These are phyloP conservation scores for Drosophila melanica DNA, from an alignment of 1,140 invertebrate species.

Conservation along the genomic window DNA sequence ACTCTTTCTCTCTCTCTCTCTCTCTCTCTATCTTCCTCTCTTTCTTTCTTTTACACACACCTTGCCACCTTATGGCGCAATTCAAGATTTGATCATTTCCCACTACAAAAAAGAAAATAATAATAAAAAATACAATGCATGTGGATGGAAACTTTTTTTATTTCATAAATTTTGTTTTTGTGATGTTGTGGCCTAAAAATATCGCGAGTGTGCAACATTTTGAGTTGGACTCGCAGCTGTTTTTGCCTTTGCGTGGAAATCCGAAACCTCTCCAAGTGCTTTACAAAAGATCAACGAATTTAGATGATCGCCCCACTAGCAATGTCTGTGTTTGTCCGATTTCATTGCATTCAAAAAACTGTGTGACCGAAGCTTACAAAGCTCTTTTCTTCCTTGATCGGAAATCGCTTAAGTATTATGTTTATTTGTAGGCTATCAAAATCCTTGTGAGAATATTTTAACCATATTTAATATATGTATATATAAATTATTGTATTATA, in stretches of 20 bases:
- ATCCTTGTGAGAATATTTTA: no score
- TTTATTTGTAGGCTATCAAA: no score
- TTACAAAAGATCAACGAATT: background rate
- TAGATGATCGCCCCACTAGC: no score
- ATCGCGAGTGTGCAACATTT: conserved; percentile 30
- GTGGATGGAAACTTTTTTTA: conserved; percentile 24
- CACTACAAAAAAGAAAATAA: conserved; percentile 13
- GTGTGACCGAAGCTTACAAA: background rate
- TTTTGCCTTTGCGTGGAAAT: conserved; percentile 10
- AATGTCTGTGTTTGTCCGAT: background rate
- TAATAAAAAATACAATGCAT: conserved; percentile 2
- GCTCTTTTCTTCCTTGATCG: background rate
- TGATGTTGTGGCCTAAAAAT: conserved; percentile 57
- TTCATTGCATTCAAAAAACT: background rate
- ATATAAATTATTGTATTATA: no score
- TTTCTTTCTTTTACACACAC: conserved; percentile 17
- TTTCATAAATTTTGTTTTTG: conserved; percentile 11
- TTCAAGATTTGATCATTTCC: conserved; percentile 43
- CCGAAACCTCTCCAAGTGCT: conserved; percentile 17
- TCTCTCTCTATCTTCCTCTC: conserved; percentile 11
- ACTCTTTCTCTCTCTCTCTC: background rate
- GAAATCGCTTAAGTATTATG: no score
- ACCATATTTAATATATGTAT: no score
- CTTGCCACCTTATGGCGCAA: conserved; percentile 46
- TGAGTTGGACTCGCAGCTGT: conserved; percentile 58